Evolutionary conservation across 2,888 invertebrate genomes (phyloP).

Genomic region (Nemoura dubitans): DNA sequence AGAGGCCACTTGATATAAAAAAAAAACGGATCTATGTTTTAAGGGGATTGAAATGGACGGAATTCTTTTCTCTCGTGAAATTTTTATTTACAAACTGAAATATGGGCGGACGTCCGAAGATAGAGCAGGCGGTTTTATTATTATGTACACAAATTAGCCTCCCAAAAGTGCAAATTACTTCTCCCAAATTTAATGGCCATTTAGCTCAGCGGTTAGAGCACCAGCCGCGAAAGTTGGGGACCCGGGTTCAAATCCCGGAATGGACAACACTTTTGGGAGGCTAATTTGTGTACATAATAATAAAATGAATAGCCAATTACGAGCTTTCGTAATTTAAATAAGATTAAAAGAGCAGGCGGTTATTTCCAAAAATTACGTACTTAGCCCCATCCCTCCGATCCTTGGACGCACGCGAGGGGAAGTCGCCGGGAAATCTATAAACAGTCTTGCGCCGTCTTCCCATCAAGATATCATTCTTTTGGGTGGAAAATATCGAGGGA

Average conservation of each 20-base stretch:
- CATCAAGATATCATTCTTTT: constrained; percentile 15
- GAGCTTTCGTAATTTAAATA: too few species aligned
- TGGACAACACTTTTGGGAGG: too few species aligned
- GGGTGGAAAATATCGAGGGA: background rate
- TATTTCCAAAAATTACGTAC: background rate
- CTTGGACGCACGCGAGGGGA: background rate
- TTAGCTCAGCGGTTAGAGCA: too few species aligned
- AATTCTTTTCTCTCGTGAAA: background rate
- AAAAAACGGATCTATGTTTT: too few species aligned
- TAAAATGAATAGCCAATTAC: too few species aligned
- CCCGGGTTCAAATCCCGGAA: too few species aligned
- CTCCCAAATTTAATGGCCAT: too few species aligned
- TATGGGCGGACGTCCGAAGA: background rate
- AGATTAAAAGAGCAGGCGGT: background rate
- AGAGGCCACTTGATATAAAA: too few species aligned
- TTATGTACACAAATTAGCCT: too few species aligned
- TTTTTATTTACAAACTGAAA: background rate
- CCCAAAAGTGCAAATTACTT: too few species aligned
- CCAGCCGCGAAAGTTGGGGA: too few species aligned
- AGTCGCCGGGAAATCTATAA: background rate
- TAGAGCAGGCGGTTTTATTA: background rate
- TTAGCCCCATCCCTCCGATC: background rate
- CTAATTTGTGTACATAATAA: too few species aligned
- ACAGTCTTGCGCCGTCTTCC: background rate
- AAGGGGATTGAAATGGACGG: background rate